A percentile compares a stretch with the other conserved stretches of the same genome.
phyloP scores from a whole-genome alignment of 2,888 invertebrate species.

The Coelogynopora nodosa region DNA sequence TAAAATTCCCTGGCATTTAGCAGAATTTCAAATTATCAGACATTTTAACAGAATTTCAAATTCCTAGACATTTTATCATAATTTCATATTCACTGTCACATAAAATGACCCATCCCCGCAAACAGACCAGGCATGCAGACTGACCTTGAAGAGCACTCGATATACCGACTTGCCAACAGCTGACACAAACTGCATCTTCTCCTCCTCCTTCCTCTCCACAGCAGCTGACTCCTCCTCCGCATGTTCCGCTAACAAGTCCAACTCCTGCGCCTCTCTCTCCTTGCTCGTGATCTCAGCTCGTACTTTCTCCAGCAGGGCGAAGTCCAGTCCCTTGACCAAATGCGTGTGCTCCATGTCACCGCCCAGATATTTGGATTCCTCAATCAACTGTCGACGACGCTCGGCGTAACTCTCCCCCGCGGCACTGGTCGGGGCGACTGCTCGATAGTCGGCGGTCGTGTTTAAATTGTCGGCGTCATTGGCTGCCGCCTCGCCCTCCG shows the following conservation, averaged over 20 bases:
- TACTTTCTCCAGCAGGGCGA: constrained; percentile 81
- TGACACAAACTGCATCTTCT: constrained; percentile 48
- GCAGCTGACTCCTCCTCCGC: constrained; percentile 21
- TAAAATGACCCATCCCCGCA: too few relatives aligned
- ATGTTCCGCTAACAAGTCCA: neutral
- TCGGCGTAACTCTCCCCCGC: constrained; percentile 72
- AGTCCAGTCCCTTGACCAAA: constrained; percentile 95
- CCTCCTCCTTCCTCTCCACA: neutral
- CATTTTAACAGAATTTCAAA: neutral
- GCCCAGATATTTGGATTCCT: constrained; percentile 98
- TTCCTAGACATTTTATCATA: too few relatives aligned
- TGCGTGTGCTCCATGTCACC: constrained; percentile 99
- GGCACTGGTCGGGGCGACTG: constrained; percentile 91
- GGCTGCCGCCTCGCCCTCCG: neutral
- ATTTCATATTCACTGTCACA: too few relatives aligned
- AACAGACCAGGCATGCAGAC: too few relatives aligned
- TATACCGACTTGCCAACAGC: constrained; percentile 33
- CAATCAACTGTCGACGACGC: constrained; percentile 84
- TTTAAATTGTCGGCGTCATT: constrained; percentile 64
- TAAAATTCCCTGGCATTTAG: neutral
- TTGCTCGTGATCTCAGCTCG: constrained; percentile 80
- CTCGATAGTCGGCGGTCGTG: constrained; percentile 79
- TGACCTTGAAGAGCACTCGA: constrained; percentile 32
- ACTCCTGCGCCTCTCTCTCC: constrained; percentile 65
- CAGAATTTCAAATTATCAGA: neutral